phyloP scores from a whole-genome alignment of 2,113 vertebrate genomes.

The Spea multiplicata region DNA sequence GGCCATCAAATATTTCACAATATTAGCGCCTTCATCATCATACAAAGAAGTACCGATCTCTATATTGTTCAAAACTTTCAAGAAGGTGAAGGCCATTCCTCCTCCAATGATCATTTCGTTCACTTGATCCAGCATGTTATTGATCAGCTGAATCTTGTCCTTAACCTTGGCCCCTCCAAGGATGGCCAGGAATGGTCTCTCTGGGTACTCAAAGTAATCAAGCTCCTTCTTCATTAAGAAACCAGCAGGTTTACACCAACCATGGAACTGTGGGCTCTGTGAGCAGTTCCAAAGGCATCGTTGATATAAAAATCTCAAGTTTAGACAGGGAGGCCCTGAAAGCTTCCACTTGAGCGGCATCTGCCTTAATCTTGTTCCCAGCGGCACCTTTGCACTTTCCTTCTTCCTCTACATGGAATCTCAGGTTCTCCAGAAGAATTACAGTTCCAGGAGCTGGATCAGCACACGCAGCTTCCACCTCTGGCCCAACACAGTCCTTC shows the following conservation, averaged over 20 bases:
- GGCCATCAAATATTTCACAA: slow-evolving; percentile 94
- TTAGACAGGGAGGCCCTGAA: slow-evolving; percentile 95
- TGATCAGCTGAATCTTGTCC: slow-evolving; percentile 98
- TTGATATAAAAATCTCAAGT: slow-evolving; percentile 91
- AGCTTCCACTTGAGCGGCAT: slow-evolving; percentile 77
- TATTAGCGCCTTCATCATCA: slow-evolving; percentile 92
- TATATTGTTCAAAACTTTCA: slow-evolving; percentile 98
- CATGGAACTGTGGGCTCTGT: slow-evolving; percentile 98
- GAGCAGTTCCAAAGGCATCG: slow-evolving; percentile 95
- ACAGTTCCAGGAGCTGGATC: slow-evolving; percentile 79
- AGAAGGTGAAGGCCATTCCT: slow-evolving; percentile 98
- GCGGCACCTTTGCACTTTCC: slow-evolving; percentile 94
- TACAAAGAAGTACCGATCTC: slow-evolving; percentile 93
- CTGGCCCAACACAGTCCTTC: slow-evolving; percentile 92
- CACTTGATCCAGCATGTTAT: slow-evolving; percentile 96
- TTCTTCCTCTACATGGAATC: slow-evolving; percentile 96
- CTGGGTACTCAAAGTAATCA: slow-evolving; percentile 95
- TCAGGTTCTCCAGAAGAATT: slow-evolving; percentile 93
- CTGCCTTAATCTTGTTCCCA: slow-evolving; percentile 95
- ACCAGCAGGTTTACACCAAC: slow-evolving; percentile 91
- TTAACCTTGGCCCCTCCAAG: slow-evolving; percentile 96
- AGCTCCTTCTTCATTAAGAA: slow-evolving; percentile 99
- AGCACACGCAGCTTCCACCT: slow-evolving; percentile 87
- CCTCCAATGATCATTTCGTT: slow-evolving; percentile 98
- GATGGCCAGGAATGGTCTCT: slow-evolving; percentile 93